A percentile compares a stretch with the other conserved stretches of the same genome.
Conservation (phyloP, 2,797 vertebrate genomes). For the Pantherophis alleghaniensis region DNA sequence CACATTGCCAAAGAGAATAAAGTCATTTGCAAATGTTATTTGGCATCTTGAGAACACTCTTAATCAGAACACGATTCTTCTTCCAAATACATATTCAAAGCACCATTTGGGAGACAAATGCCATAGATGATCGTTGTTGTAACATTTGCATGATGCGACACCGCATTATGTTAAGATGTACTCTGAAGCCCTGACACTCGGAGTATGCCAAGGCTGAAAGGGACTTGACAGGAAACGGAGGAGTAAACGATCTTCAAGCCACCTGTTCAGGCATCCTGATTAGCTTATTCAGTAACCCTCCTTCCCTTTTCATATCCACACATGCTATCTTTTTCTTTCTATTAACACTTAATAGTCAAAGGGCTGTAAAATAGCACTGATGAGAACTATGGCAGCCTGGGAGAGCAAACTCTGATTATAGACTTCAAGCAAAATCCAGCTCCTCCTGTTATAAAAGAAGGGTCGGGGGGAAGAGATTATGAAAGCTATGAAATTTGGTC, state of each 20-base stretch:
- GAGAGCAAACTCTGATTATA: slow-evolving; percentile 70
- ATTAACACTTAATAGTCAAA: slow-evolving; percentile 72
- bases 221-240: slow-evolving; percentile 58
- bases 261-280: slow-evolving; percentile 69
- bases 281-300: slow-evolving; percentile 60
- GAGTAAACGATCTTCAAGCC: slow-evolving; percentile 61
- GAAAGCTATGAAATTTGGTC: slow-evolving; percentile 61
- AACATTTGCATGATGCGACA: not conserved
- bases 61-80: slow-evolving; percentile 20
- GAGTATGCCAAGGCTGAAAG: slow-evolving; percentile 7
- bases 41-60: not conserved
- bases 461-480: slow-evolving; percentile 44
- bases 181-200: not conserved
- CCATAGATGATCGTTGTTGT: rapidly evolving
- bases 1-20: not conserved
- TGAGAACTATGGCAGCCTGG: slow-evolving; percentile 53
- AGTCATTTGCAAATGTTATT: not conserved
- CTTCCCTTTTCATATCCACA: slow-evolving; percentile 47
- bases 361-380: slow-evolving; percentile 66
- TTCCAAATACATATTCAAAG: slow-evolving; percentile 30
- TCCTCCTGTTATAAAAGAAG: slow-evolving; percentile 1
- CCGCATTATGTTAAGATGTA: not conserved
- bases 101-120: slow-evolving; percentile 9
- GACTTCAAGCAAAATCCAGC: slow-evolving; percentile 65
- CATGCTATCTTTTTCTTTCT: slow-evolving; percentile 47